These are phyloP conservation scores for Mizuhopecten yessoensis DNA, from an alignment of 1,140 invertebrate species.

Conservation along the genomic window DNA sequence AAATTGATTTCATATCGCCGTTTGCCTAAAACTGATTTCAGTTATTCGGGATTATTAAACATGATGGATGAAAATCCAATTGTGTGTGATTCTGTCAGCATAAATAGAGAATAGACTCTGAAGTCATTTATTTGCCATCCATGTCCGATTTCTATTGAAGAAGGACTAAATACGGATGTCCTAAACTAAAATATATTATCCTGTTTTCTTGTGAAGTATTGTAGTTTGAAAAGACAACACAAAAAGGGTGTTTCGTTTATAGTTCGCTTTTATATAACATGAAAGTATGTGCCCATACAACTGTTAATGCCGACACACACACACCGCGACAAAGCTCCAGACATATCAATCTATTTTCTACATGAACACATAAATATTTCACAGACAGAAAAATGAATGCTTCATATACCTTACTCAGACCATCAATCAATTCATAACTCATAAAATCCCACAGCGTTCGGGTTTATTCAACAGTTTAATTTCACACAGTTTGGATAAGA, in stretches of 20 bases:
- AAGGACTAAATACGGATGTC: conserved; percentile 1
- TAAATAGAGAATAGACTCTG: neutral
- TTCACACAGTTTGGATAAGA: conserved; percentile 27
- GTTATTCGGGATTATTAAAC: conserved; percentile 17
- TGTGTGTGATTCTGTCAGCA: conserved; percentile 16
- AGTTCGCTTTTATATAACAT: neutral
- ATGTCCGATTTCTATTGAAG: neutral
- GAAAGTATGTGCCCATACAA: neutral
- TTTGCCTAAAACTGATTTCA: neutral
- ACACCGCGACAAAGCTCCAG: neutral
- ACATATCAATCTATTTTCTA: conserved; percentile 7
- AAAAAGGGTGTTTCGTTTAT: neutral
- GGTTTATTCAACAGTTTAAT: conserved; percentile 20
- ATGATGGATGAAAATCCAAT: conserved; percentile 34
- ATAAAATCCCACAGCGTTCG: neutral
- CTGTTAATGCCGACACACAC: neutral
- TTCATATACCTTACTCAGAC: neutral
- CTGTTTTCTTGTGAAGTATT: neutral
- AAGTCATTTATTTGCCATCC: neutral
- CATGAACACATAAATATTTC: conserved; percentile 28
- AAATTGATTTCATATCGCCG: conserved; percentile 31
- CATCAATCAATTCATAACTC: neutral
- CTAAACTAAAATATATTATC: neutral
- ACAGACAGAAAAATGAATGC: conserved; percentile 26
- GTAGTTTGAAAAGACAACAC: conserved; percentile 15